Evolutionary conservation across 2,113 vertebrate genomes (phyloP).

Genomic region (Protobothrops mucrosquamatus): DNA sequence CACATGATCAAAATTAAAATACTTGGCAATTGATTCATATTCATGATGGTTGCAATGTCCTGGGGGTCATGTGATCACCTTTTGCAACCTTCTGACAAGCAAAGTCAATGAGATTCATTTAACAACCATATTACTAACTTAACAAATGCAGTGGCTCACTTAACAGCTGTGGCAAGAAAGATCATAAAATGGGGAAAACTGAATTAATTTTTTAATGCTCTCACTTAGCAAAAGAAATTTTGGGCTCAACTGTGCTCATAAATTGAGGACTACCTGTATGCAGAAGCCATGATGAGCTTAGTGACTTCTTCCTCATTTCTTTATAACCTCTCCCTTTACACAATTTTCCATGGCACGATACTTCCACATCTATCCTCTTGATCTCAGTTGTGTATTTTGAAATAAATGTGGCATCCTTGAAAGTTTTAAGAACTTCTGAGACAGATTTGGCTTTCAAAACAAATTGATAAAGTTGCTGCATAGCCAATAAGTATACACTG

Average conservation of each 20-base stretch:
- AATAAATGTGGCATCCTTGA: conserved; percentile 32
- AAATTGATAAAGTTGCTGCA: conserved; percentile 43
- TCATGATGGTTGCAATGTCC: background rate
- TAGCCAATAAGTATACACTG: conserved; percentile 50
- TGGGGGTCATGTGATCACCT: background rate
- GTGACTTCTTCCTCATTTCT: background rate
- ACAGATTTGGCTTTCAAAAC: conserved; percentile 37
- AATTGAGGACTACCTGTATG: background rate
- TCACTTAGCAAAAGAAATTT: background rate
- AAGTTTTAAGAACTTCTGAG: conserved; percentile 31
- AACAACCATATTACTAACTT: background rate
- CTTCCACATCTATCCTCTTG: background rate
- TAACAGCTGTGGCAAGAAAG: background rate
- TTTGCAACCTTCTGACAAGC: background rate
- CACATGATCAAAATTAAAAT: background rate
- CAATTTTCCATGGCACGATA: background rate
- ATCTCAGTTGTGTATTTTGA: conserved; percentile 28
- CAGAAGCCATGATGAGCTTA: background rate
- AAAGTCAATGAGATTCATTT: background rate
- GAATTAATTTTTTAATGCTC: background rate
- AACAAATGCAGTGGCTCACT: background rate
- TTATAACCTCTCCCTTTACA: background rate
- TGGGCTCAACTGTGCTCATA: background rate
- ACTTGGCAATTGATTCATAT: background rate
- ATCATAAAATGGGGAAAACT: background rate